phyloP scores from a whole-genome alignment of 1,140 invertebrate species.

The Drosophila nasuta region DNA sequence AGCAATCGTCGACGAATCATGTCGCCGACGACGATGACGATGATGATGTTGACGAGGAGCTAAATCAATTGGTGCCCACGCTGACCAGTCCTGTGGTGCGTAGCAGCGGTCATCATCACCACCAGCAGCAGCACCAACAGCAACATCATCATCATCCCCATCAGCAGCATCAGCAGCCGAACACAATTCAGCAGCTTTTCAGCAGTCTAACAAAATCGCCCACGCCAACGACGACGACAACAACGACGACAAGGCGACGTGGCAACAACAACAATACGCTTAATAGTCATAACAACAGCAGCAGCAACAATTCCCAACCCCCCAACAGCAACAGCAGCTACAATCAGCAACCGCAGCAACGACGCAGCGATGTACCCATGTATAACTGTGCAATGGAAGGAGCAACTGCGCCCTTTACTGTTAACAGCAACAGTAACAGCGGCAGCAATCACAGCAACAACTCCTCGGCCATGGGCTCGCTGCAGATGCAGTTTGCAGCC shows the following conservation, averaged over 20 bases:
- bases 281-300: slow-evolving; percentile 59
- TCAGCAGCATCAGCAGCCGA: slow-evolving; percentile 49
- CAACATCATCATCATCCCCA: not conserved
- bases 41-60: slow-evolving; percentile 68
- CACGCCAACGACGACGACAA: slow-evolving; percentile 59
- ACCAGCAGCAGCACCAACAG: too few species aligned
- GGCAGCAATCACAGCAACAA: slow-evolving; percentile 25
- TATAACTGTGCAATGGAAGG: slow-evolving; percentile 75
- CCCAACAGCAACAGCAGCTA: slow-evolving; percentile 46
- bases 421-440: slow-evolving; percentile 44
- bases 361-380: slow-evolving; percentile 69
- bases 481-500: slow-evolving; percentile 85
- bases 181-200: slow-evolving; percentile 67
- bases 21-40: slow-evolving; percentile 49
- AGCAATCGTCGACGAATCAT: slow-evolving; percentile 40
- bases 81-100: slow-evolving; percentile 72
- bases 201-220: slow-evolving; percentile 70
- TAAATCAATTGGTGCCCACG: slow-evolving; percentile 69
- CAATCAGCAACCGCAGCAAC: slow-evolving; percentile 50
- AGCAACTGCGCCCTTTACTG: slow-evolving; percentile 21
- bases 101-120: slow-evolving; percentile 13
- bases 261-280: slow-evolving; percentile 63
- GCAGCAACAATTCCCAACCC: slow-evolving; percentile 46
- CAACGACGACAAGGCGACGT: slow-evolving; percentile 46
- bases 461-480: slow-evolving; percentile 70